These are phyloP conservation scores for Minunthozetes semirufus DNA, from an alignment of 2,888 invertebrate species.

Conservation along the genomic window DNA sequence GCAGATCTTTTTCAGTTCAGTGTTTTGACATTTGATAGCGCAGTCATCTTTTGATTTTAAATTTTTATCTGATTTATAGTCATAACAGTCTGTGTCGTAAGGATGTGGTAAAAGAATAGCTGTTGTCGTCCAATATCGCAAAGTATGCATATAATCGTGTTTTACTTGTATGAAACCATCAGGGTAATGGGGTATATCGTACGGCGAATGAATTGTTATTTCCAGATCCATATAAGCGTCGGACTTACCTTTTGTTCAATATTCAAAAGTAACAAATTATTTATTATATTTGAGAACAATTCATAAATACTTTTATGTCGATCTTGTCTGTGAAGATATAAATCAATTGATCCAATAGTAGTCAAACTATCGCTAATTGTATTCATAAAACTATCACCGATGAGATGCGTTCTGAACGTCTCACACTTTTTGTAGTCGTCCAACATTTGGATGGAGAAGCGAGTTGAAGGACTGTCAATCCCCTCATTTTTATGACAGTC, in stretches of 20 bases:
- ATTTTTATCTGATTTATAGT: background rate
- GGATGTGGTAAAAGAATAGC: background rate
- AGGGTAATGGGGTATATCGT: background rate
- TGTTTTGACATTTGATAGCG: background rate
- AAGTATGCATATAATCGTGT: background rate
- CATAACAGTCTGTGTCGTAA: background rate
- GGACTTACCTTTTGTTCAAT: no score
- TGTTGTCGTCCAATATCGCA: background rate
- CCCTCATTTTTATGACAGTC: background rate
- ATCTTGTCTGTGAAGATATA: background rate
- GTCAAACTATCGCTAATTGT: background rate
- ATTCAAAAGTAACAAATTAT: no score
- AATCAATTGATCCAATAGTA: background rate
- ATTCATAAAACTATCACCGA: background rate
- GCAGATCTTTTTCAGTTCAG: background rate
- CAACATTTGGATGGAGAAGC: background rate
- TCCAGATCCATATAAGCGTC: background rate
- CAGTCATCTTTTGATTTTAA: background rate
- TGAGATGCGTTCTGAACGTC: background rate
- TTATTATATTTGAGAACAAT: no score
- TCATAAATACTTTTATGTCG: no score
- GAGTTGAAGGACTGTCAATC: background rate
- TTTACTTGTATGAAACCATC: background rate
- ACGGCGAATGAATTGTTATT: background rate
- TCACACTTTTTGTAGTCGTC: background rate